Percentiles rank a stretch among this genome's conserved stretches.
phyloP scores from a whole-genome alignment of 2,797 vertebrate species.

The Meriones psammophilus region DNA sequence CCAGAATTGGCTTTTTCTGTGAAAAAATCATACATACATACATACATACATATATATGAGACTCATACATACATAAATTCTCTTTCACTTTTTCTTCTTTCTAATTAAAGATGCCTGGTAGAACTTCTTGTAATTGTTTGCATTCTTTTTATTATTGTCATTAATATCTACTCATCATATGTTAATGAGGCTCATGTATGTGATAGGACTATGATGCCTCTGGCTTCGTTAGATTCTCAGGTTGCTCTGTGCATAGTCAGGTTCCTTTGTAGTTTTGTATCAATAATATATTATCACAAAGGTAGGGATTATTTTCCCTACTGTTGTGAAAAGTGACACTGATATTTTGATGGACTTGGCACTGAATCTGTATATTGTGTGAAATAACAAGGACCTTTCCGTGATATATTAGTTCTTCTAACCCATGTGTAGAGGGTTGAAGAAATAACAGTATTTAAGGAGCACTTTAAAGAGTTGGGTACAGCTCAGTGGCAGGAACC shows the following conservation, averaged over 20 bases:
- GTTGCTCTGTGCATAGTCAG: not conserved
- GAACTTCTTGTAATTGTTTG: not conserved
- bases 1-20: not conserved
- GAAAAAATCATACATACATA: not conserved
- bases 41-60: not conserved
- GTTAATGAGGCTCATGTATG: not conserved
- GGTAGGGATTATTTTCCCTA: not conserved
- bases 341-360: not conserved
- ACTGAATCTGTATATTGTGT: not conserved
- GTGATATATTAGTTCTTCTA: not conserved
- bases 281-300: not conserved
- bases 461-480: not conserved
- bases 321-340: not conserved
- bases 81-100: not conserved
- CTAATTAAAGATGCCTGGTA: not conserved
- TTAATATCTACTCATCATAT: not conserved
- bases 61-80: not conserved
- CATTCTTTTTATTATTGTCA: not conserved
- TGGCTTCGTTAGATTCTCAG: not conserved
- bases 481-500: not conserved
- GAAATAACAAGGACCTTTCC: not conserved
- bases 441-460: constrained; percentile 4
- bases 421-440: not conserved
- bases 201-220: not conserved
- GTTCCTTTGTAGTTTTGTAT: not conserved